Evolutionary conservation across 1,140 invertebrate genomes (phyloP), one percentile per base, ranked within the genome.

Genomic region (Drosophila sturtevanti): DNA sequence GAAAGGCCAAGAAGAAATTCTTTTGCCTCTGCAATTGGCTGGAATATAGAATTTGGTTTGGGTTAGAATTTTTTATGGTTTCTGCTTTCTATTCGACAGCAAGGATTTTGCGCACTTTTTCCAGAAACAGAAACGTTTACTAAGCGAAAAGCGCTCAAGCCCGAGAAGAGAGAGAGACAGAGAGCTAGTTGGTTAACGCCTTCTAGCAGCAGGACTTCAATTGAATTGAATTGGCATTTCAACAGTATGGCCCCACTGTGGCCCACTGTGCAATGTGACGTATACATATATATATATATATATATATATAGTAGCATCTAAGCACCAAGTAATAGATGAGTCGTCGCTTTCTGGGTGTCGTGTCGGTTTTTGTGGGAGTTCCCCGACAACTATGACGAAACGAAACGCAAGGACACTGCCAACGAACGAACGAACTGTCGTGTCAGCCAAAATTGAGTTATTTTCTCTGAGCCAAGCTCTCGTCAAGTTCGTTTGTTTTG

Each of bases 71-170:
- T 48, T 48, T 48, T 48, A 48, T 48, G 41, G 41, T 48, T 48
- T 48, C 41, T 48, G 41, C 41, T 87, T 87, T 87, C 84, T 89
- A 84, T 87, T 87, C 84, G 82, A 82, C 84, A 61, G 77, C 66
- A 59, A 69, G 79, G 84, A 89, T 89, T 89, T 68, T 89, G 84
- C 84, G 84, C 84, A 89, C 80, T 84, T 89, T 87, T 87, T 87
- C 44, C 71, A 21, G 41, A 18, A 48, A 48, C 16, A 48, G 41
- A 48, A 48, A 48, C 41, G 18, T 48, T 48, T 48, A 9, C 41
- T 48, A 11, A 34, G 22, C 51, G 11, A 70, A 87, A 87, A 77
- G 22, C 66, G 74, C 74, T 77, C 74, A 77, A 76, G 70, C 22
- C 52, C 63, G 72, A 75, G 44, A 41, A 69, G 74, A 72, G 75